These are phyloP conservation scores for Melieria omissa DNA, from an alignment of 2,888 invertebrate genomes.

Conservation along the genomic window DNA sequence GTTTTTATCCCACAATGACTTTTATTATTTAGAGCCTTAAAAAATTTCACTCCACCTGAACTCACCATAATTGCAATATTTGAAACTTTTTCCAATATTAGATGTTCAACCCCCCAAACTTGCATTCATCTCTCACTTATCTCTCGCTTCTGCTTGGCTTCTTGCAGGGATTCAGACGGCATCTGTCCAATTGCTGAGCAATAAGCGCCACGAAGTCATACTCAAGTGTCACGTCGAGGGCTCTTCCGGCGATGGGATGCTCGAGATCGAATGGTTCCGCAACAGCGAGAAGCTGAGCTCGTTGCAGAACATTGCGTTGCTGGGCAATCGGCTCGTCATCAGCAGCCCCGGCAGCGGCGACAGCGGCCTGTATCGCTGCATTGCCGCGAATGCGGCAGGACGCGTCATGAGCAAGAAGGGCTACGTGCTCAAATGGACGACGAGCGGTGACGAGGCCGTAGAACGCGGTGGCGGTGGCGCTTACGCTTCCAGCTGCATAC, in stretches of 20 bases:
- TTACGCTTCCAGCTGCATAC: constrained; percentile 54
- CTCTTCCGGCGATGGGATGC: constrained; percentile 57
- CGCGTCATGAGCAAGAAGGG: constrained; percentile 63
- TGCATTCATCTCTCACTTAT: constrained; percentile 10
- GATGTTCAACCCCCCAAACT: constrained; percentile 3
- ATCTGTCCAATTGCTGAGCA: constrained; percentile 59
- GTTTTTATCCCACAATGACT: no score
- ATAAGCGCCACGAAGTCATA: constrained; percentile 59
- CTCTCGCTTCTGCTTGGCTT: background rate
- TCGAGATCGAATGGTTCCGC: constrained; percentile 65
- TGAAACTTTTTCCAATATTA: no score
- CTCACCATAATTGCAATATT: no score
- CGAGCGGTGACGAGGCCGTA: constrained; percentile 31
- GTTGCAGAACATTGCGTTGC: constrained; percentile 71
- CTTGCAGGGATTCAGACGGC: constrained; percentile 61
- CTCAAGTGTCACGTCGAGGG: constrained; percentile 64
- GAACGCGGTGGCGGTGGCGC: constrained; percentile 27
- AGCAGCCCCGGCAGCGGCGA: constrained; percentile 65
- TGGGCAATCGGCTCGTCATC: constrained; percentile 63
- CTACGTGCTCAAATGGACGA: constrained; percentile 53
- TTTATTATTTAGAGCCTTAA: no score
- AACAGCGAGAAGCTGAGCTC: constrained; percentile 73
- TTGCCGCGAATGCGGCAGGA: constrained; percentile 77
- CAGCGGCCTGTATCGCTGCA: constrained; percentile 81
- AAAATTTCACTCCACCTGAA: no score